Evolutionary conservation across 2,797 vertebrate species (phyloP).

Genomic region (Manis javanica): DNA sequence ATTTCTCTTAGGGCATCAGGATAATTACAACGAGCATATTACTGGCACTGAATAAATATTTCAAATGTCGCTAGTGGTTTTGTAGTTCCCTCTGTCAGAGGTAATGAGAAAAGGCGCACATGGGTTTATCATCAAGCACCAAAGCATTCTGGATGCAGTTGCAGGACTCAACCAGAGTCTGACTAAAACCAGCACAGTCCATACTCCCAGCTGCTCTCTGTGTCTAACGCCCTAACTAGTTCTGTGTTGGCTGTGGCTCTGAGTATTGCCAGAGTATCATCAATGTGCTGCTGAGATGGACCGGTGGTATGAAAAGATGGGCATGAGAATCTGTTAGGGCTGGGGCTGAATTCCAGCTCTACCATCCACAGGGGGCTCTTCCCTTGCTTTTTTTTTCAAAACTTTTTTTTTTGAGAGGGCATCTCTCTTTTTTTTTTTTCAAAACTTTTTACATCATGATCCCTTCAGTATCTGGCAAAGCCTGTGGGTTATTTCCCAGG

Average conservation of each 20-base stretch:
- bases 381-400: too few species aligned
- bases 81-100: neutral
- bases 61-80: neutral
- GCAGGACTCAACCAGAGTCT: neutral
- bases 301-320: neutral
- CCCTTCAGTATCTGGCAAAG: neutral
- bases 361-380: neutral
- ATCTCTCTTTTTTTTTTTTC: too few species aligned
- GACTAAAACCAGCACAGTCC: neutral
- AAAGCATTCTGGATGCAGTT: slow-evolving; percentile 7
- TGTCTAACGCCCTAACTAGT: neutral
- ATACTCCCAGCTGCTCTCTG: neutral
- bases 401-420: too few species aligned
- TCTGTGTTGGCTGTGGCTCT: neutral
- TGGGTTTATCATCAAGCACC: slow-evolving; percentile 8
- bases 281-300: neutral
- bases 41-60: neutral
- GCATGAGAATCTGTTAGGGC: neutral
- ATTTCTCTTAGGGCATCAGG: neutral
- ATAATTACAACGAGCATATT: neutral
- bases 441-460: neutral
- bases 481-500: neutral
- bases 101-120: neutral
- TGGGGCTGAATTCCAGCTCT: neutral
- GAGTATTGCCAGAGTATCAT: neutral